A percentile compares a stretch with the other conserved stretches of the same genome.
Evolutionary conservation across 2,113 vertebrate species (phyloP).

Genomic region (Cranoglanis bouderius): DNA sequence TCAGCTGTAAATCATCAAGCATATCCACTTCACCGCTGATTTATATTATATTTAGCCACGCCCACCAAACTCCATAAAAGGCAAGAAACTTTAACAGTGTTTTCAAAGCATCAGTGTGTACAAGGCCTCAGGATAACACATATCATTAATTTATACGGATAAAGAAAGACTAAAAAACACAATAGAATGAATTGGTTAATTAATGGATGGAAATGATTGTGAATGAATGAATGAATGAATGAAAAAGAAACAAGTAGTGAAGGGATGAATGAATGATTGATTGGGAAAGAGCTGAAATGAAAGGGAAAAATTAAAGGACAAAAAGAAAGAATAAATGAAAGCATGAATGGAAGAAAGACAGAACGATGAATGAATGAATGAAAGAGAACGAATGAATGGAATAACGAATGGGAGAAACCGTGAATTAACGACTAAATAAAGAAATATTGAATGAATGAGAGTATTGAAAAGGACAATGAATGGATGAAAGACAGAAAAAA

Average conservation of each 20-base stretch:
- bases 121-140: background rate
- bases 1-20: too few relatives aligned
- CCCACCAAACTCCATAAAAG: background rate
- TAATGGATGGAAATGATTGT: background rate
- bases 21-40: background rate
- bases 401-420: background rate
- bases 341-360: background rate
- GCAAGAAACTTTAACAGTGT: background rate
- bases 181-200: background rate
- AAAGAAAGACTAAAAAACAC: background rate
- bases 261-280: background rate
- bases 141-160: background rate
- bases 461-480: background rate
- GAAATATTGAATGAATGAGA: background rate
- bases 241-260: background rate
- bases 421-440: background rate
- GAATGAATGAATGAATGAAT: background rate
- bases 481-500: background rate
- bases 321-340: background rate
- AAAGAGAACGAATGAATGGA: too few relatives aligned
- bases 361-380: background rate
- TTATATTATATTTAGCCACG: background rate
- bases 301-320: background rate
- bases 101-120: background rate
- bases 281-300: background rate